A percentile compares a stretch with the other conserved stretches of the same genome.
phyloP scores from a whole-genome alignment of 2,888 invertebrate species.

The Volucella inanis region DNA sequence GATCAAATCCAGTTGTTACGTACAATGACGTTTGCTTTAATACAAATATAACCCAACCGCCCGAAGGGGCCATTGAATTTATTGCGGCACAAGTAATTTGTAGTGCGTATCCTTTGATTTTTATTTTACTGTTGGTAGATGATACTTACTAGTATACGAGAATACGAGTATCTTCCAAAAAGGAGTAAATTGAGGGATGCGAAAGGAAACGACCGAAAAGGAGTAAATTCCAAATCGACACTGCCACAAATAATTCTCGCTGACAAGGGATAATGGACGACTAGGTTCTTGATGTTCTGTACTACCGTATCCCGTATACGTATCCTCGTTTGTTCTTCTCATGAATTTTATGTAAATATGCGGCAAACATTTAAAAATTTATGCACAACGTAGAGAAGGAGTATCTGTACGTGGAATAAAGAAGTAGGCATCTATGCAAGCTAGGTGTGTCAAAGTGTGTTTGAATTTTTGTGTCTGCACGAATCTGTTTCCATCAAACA shows the following conservation, averaged over 20 bases:
- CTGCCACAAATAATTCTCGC: constrained; percentile 51
- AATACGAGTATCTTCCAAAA: neutral
- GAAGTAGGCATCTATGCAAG: too few species aligned
- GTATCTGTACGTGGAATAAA: neutral
- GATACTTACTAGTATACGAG: too few species aligned
- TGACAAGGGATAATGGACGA: constrained; percentile 60
- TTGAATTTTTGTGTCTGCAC: constrained; percentile 30
- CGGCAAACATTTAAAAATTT: constrained; percentile 70
- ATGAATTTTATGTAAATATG: constrained; percentile 70
- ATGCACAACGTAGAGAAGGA: constrained; percentile 19
- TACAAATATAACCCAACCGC: neutral
- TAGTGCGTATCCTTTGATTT: constrained; percentile 70
- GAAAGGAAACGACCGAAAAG: neutral
- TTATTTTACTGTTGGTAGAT: constrained; percentile 56
- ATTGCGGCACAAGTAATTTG: constrained; percentile 64
- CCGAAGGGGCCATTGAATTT: constrained; percentile 23
- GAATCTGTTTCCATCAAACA: constrained; percentile 43
- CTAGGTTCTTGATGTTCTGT: constrained; percentile 7
- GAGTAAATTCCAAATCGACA: constrained; percentile 61
- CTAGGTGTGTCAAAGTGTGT: neutral
- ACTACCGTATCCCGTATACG: constrained; percentile 37
- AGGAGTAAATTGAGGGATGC: neutral
- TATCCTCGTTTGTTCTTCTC: constrained; percentile 19
- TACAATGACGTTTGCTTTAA: neutral
- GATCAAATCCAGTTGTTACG: neutral